Evolutionary conservation across 2,797 vertebrate genomes (phyloP).

Genomic region (Lophotriccus pileatus): DNA sequence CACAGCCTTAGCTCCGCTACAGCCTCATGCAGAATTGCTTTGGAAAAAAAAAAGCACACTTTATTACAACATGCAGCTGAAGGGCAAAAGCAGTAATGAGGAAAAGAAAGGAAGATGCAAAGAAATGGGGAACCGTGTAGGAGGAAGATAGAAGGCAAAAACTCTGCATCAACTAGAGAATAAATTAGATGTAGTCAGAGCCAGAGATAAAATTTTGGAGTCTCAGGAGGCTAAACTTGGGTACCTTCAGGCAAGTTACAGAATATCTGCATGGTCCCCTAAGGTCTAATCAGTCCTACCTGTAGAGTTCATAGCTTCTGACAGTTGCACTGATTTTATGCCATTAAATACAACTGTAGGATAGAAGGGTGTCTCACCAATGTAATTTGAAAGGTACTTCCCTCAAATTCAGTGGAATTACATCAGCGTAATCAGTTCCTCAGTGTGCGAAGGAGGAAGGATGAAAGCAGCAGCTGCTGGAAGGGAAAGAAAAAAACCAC

Average conservation of each 20-base stretch:
- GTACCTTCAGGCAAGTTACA: neutral
- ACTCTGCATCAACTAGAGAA: neutral
- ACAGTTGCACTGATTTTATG: neutral
- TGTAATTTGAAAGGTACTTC: neutral
- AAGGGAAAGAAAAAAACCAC: neutral
- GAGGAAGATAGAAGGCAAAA: neutral
- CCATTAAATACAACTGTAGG: neutral
- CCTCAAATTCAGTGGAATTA: neutral
- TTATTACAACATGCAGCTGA: neutral
- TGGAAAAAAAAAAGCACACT: neutral
- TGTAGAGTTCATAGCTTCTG: neutral
- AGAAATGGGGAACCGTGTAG: neutral
- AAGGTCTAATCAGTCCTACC: neutral
- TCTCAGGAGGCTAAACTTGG: neutral
- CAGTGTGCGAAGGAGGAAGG: neutral
- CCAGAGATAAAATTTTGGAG: neutral
- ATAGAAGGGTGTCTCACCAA: neutral
- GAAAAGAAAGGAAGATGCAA: neutral
- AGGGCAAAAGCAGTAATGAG: neutral
- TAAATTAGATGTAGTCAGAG: neutral
- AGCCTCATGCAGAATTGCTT: neutral
- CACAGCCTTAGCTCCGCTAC: neutral
- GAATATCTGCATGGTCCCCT: neutral
- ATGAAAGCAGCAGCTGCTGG: neutral
- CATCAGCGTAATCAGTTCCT: neutral